phyloP scores from a whole-genome alignment of 2,113 vertebrate genomes.

The Hippocampus mohnikei region DNA sequence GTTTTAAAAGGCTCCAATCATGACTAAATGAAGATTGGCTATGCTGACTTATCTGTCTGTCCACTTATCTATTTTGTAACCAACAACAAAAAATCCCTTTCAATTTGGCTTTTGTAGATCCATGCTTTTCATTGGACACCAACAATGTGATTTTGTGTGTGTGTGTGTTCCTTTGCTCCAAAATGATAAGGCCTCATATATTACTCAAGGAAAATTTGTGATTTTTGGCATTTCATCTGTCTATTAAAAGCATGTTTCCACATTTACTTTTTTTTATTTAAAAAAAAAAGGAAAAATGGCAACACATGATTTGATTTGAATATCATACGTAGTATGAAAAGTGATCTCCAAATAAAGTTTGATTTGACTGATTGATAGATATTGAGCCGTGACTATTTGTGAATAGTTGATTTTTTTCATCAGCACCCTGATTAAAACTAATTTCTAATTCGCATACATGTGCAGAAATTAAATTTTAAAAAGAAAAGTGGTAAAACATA shows the following conservation, averaged over 20 bases:
- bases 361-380: too few relatives aligned
- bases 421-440: slow-evolving; percentile 33
- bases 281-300: background rate
- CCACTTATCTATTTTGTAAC: background rate
- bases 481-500: slow-evolving; percentile 45
- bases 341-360: too few relatives aligned
- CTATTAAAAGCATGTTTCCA: background rate
- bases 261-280: background rate
- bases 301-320: background rate
- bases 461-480: slow-evolving; percentile 39
- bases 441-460: slow-evolving; percentile 46
- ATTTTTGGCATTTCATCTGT: background rate
- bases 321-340: too few relatives aligned
- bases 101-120: background rate
- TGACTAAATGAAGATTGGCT: background rate
- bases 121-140: background rate
- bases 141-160: background rate
- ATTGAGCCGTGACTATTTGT: background rate
- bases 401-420: slow-evolving; percentile 15
- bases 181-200: background rate
- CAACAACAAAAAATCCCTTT: background rate
- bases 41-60: background rate
- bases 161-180: background rate
- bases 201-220: background rate
- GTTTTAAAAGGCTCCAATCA: background rate